Percentiles rank a stretch among this genome's conserved stretches.
Evolutionary conservation across 2,113 vertebrate species (phyloP).

Genomic region (Neomonachus schauinslandi): DNA sequence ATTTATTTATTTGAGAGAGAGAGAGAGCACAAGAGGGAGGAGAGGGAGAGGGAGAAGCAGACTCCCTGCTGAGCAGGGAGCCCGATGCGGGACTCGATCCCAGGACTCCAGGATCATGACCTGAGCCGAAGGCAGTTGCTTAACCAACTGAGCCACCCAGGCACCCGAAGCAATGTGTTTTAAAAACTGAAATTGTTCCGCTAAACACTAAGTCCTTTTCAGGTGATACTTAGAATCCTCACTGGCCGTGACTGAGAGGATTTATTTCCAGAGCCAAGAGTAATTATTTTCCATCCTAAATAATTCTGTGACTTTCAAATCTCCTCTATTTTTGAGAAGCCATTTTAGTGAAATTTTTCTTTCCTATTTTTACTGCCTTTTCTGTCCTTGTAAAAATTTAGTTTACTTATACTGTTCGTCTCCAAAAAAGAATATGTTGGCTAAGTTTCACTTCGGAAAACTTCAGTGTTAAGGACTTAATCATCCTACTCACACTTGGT

Average conservation of each 20-base stretch:
- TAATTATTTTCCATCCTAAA: slow-evolving; percentile 15
- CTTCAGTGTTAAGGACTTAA: not conserved
- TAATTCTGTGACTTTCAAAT: slow-evolving; percentile 9
- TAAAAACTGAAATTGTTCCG: slow-evolving; percentile 11
- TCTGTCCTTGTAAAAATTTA: not conserved
- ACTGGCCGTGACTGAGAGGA: not conserved
- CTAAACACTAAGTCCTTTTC: not conserved
- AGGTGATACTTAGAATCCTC: not conserved
- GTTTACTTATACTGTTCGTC: not conserved
- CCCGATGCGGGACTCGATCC: too few relatives aligned
- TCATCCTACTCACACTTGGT: not conserved
- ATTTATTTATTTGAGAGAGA: too few relatives aligned
- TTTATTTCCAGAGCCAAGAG: not conserved
- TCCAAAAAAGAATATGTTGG: not conserved
- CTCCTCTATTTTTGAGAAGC: not conserved
- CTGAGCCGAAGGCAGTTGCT: too few relatives aligned
- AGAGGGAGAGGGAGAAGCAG: too few relatives aligned
- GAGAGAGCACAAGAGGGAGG: too few relatives aligned
- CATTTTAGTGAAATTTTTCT: not conserved
- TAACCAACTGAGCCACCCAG: too few relatives aligned
- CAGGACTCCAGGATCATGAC: too few relatives aligned
- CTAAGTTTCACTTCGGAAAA: slow-evolving; percentile 17
- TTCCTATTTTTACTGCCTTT: slow-evolving; percentile 24
- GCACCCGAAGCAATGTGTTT: not conserved
- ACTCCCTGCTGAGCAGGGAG: too few relatives aligned